Percentiles rank a stretch among this genome's conserved stretches.
Evolutionary conservation across 2,888 invertebrate species (phyloP).

Genomic region (Scaptomyza flava): DNA sequence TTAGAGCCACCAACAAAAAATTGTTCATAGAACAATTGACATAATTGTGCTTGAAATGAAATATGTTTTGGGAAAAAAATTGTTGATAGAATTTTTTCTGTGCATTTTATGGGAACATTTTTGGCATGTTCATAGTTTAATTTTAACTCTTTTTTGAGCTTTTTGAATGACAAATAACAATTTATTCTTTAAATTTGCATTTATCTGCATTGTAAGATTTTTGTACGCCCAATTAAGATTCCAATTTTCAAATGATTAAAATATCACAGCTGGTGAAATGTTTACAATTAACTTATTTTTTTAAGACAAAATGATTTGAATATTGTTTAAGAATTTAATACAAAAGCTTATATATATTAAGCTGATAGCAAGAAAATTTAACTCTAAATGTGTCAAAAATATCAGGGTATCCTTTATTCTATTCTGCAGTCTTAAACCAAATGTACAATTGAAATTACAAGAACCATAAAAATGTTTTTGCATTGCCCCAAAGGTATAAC

Average conservation of each 20-base stretch:
- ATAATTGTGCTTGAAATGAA: conserved; percentile 51
- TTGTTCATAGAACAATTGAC: conserved; percentile 47
- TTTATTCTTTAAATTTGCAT: neutral
- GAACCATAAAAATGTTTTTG: neutral
- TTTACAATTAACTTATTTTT: neutral
- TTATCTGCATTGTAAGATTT: neutral
- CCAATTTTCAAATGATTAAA: neutral
- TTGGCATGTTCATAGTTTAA: neutral
- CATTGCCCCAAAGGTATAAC: neutral
- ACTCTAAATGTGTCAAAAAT: too few relatives aligned
- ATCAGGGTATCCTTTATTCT: neutral
- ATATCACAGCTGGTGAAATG: too few relatives aligned
- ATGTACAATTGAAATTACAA: neutral
- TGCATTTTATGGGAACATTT: neutral
- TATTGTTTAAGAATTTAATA: neutral
- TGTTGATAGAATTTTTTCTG: neutral
- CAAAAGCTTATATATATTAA: too few relatives aligned
- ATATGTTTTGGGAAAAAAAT: conserved; percentile 9
- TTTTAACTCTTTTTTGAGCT: neutral
- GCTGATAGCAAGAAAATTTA: too few relatives aligned
- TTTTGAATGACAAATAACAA: neutral
- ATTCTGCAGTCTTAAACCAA: neutral
- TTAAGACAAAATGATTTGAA: neutral
- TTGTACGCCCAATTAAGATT: too few relatives aligned
- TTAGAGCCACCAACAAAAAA: conserved; percentile 14